Percentiles rank a stretch among this genome's conserved stretches.
phyloP scores from a whole-genome alignment of 1,140 invertebrate genomes.

The Leptopilina clavipes region DNA sequence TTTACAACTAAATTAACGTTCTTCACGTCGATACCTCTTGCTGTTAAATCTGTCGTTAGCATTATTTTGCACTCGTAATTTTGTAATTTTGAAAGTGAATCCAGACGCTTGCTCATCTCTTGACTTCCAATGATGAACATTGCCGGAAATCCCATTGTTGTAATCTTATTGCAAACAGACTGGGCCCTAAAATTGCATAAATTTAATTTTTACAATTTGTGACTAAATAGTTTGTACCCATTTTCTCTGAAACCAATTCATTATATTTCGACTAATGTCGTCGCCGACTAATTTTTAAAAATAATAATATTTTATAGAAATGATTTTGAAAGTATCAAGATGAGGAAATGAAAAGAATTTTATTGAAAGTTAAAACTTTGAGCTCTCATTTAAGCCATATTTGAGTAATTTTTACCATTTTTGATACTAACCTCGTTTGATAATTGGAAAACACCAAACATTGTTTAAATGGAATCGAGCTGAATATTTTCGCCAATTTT shows the following conservation, averaged over 20 bases:
- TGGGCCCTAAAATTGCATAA: conserved; percentile 79
- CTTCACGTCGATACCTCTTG: conserved; percentile 91
- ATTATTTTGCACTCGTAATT: conserved; percentile 88
- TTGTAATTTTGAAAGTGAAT: conserved; percentile 85
- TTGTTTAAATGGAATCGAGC: conserved; percentile 87
- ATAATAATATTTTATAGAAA: not conserved
- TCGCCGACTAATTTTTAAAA: too few species aligned
- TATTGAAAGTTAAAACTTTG: too few species aligned
- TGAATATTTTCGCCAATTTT: conserved; percentile 82
- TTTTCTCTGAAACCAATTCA: too few species aligned
- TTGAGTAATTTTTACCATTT: too few species aligned
- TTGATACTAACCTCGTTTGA: conserved; percentile 79
- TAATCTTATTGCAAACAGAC: conserved; percentile 83
- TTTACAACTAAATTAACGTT: conserved; percentile 96
- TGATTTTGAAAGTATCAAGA: too few species aligned
- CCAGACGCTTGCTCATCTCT: conserved; percentile 85
- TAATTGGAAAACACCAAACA: conserved; percentile 94
- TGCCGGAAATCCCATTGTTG: conserved; percentile 81
- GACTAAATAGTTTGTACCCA: too few species aligned
- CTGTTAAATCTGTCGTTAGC: conserved; percentile 92
- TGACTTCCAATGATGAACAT: conserved; percentile 85
- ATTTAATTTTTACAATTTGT: too few species aligned
- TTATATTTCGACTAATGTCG: too few species aligned
- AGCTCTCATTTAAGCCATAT: too few species aligned
- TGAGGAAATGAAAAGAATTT: too few species aligned